These are phyloP conservation scores for Keiferia lycopersicella DNA, from an alignment of 2,888 invertebrate genomes.

Conservation along the genomic window DNA sequence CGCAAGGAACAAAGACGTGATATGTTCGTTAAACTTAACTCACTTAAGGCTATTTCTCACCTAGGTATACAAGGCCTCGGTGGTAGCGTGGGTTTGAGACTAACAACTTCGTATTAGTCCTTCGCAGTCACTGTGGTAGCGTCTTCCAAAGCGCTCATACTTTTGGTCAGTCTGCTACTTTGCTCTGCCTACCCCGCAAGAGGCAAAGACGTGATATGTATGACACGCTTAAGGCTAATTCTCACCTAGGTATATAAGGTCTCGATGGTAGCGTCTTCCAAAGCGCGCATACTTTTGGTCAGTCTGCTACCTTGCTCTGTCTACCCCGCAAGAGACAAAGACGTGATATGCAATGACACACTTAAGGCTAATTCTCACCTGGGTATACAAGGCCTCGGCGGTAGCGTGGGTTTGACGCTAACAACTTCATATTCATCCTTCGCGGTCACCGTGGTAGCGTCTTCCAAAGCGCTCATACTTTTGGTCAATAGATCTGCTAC, in stretches of 20 bases:
- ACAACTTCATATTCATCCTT: slow-evolving; percentile 88
- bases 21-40: neutral
- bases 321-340: too few species aligned
- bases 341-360: neutral
- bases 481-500: slow-evolving; percentile 83
- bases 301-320: too few species aligned
- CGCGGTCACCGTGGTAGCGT: slow-evolving; percentile 65
- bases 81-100: slow-evolving; percentile 45
- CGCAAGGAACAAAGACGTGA: too few species aligned
- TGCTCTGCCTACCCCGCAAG: too few species aligned
- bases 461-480: slow-evolving; percentile 75
- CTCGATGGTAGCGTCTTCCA: slow-evolving; percentile 64
- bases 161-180: slow-evolving; percentile 83
- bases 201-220: neutral
- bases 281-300: slow-evolving; percentile 77
- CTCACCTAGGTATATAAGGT: too few species aligned
- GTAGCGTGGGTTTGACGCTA: slow-evolving; percentile 84
- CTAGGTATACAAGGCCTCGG: too few species aligned
- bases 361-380: slow-evolving; percentile 52
- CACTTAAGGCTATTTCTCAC: neutral
- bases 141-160: slow-evolving; percentile 73
- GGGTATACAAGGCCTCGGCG: slow-evolving; percentile 85
- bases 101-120: slow-evolving; percentile 88
- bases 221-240: too few species aligned
- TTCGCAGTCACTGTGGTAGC: slow-evolving; percentile 72